phyloP scores from a whole-genome alignment of 2,113 vertebrate genomes.

The Actinemys pallida region DNA sequence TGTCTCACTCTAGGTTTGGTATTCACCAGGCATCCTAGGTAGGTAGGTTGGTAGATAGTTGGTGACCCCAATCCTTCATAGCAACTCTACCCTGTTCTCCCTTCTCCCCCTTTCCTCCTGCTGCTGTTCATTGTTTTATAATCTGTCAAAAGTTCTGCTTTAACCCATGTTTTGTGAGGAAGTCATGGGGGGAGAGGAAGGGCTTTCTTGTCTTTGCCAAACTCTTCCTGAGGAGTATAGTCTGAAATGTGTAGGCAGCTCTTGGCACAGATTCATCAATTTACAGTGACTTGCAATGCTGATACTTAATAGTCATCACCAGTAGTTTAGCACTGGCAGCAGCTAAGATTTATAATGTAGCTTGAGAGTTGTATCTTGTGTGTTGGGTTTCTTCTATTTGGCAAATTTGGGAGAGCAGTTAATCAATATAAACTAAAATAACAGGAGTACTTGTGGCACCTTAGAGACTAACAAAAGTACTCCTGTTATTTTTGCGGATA shows the following conservation, averaged over 20 bases:
- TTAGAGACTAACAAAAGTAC: too few relatives aligned
- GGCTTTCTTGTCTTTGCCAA: conserved; percentile 62
- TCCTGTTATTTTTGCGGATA: too few relatives aligned
- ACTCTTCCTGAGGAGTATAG: conserved; percentile 49
- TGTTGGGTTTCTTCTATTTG: neutral
- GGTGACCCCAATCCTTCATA: neutral
- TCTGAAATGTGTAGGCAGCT: conserved; percentile 44
- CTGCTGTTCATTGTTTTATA: neutral
- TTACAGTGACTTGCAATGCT: conserved; percentile 64
- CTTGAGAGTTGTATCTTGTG: neutral
- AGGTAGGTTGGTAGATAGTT: neutral
- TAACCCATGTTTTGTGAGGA: conserved; percentile 3
- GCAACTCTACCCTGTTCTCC: neutral
- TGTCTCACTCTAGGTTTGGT: neutral
- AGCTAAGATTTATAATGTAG: conserved; percentile 42
- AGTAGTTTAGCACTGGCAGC: conserved; percentile 56
- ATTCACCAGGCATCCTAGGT: neutral
- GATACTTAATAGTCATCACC: conserved; percentile 70
- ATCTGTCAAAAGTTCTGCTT: conserved; percentile 43
- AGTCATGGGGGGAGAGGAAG: conserved; percentile 26
- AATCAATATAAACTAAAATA: conserved; percentile 32
- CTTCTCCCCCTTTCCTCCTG: neutral
- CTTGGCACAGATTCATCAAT: conserved; percentile 47
- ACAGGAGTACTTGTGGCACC: too few relatives aligned
- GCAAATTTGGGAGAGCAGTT: conserved; percentile 16